Evolutionary conservation across 2,113 vertebrate genomes (phyloP).

Genomic region (Rhinopomastus cyanomelas): DNA sequence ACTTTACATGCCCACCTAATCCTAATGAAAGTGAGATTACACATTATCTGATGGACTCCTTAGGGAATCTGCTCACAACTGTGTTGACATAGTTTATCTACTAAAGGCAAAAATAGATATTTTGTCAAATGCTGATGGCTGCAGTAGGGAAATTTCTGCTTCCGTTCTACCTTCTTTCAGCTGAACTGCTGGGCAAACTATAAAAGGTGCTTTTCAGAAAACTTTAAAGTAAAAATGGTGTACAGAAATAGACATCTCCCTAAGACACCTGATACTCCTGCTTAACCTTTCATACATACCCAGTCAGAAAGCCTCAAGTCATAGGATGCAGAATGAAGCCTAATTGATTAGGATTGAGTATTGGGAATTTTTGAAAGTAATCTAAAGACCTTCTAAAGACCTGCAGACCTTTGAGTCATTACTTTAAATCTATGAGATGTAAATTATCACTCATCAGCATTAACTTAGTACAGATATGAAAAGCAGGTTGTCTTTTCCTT

Average conservation of each 20-base stretch:
- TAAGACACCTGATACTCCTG: background rate
- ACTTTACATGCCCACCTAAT: background rate
- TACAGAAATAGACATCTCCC: background rate
- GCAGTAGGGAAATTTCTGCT: background rate
- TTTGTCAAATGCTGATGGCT: constrained; percentile 15
- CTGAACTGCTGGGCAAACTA: background rate
- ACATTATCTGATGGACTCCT: background rate
- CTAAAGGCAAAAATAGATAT: background rate
- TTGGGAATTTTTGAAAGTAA: background rate
- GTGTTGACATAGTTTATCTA: background rate
- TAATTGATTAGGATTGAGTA: background rate
- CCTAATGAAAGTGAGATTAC: background rate
- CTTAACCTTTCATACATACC: background rate
- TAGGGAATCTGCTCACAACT: background rate
- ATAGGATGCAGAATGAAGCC: background rate
- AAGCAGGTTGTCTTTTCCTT: background rate
- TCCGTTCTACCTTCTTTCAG: background rate
- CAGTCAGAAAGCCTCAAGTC: background rate
- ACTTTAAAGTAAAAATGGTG: background rate
- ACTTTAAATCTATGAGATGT: background rate
- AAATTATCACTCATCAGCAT: background rate
- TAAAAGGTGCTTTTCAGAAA: constrained; percentile 6
- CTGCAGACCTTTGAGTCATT: background rate
- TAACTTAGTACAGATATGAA: background rate
- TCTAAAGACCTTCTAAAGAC: background rate